Evolutionary conservation across 1,140 invertebrate species (phyloP), one percentile per base, ranked within the genome.

Genomic region (Eriosoma lanigerum): DNA sequence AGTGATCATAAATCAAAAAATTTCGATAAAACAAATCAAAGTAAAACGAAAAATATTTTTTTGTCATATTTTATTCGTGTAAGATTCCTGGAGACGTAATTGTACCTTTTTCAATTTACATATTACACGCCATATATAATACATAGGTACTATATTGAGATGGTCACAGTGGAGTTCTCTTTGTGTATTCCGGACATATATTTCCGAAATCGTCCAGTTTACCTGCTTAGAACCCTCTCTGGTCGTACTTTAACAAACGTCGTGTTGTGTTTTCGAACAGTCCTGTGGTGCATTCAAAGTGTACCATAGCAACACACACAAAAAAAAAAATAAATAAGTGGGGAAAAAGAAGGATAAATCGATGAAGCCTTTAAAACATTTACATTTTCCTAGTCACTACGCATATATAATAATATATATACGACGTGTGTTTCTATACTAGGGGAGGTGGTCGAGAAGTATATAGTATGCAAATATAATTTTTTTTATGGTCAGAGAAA

Each of bases 311-410:
- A 76, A 76, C 73, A 73, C n/a, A 44, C n/a, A 52, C 1, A 10
- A 29, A 56, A 44, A 29, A 44, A 38, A 24, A 44, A 52, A 75
- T 21, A 38, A 38, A 38, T 38, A 38, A 38, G 32, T 38, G 32
- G 32, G 15, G 24, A 62, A 29, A 26, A 62, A 62, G n/a, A 75
- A 52, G 19, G n/a, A 8, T 75, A 76, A 76, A 76, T 76, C 73
- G 73, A 76, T 76, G 52, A 56, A 56, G 17, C 73, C 73, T 76
- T 44, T 76, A 60, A 76, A 76, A 76, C 73, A 76, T 76, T 76
- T 76, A 76, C 54, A 72, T 72, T 52, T 72, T 52, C 44, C 46
- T 72, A 62, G 15, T 13, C 58, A 29, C 24, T 26, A 29, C 6
- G 46, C 66, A 19, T 50, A 19, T 70, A 19, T 19, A 38, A 66